Evolutionary conservation across 2,797 vertebrate species (phyloP).

Genomic region (Micropoecilia bifurca): DNA sequence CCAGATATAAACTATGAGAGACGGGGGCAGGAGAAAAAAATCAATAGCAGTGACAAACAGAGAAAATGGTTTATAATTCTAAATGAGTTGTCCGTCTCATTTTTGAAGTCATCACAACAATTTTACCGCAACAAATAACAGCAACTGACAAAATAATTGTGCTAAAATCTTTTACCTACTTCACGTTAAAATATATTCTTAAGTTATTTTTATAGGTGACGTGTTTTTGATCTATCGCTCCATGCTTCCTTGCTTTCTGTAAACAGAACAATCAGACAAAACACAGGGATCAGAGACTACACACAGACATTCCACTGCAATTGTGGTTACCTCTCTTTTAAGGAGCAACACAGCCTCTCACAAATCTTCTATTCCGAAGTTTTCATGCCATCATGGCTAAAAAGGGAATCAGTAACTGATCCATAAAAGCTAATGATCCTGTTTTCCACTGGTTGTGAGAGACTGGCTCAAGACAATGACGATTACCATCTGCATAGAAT

Average conservation of each 20-base stretch:
- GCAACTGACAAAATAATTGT: slow-evolving; percentile 25
- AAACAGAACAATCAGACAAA: slow-evolving; percentile 49
- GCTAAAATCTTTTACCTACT: slow-evolving; percentile 4
- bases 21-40: slow-evolving; percentile 70
- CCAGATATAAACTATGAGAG: slow-evolving; percentile 83
- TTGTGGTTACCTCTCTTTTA: slow-evolving; percentile 37
- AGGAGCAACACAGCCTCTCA: slow-evolving; percentile 23
- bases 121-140: slow-evolving; percentile 55
- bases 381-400: slow-evolving; percentile 26
- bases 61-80: slow-evolving; percentile 84
- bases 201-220: slow-evolving; percentile 19
- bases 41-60: slow-evolving; percentile 85
- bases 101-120: slow-evolving; percentile 67
- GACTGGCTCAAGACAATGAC: slow-evolving; percentile 20
- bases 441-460: slow-evolving; percentile 31
- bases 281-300: slow-evolving; percentile 29
- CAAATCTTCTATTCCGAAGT: slow-evolving; percentile 36
- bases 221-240: slow-evolving; percentile 2
- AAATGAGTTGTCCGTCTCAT: slow-evolving; percentile 79
- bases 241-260: slow-evolving; percentile 13
- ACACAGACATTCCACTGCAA: slow-evolving; percentile 31
- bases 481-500: slow-evolving; percentile 36
- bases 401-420: slow-evolving; percentile 43
- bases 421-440: slow-evolving; percentile 33
- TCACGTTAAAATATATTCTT: slow-evolving; percentile 17